Evolutionary conservation across 2,113 vertebrate genomes (phyloP).

Genomic region (Crotophaga sulcirostris): DNA sequence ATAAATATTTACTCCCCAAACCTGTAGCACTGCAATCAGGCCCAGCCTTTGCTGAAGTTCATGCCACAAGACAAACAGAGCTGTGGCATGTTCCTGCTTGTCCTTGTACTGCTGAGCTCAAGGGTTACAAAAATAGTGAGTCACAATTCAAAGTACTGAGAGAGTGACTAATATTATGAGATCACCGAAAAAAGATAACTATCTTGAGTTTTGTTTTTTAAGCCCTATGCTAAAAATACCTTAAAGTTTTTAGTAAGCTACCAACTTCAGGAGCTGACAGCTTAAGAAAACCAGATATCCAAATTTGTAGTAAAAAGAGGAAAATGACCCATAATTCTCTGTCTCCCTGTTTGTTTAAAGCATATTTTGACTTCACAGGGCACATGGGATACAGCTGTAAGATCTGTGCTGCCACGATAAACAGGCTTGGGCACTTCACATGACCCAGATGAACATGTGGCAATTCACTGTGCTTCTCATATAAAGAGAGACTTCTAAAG

Average conservation of each 20-base stretch:
- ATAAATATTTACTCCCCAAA: background rate
- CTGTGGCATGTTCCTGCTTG: constrained; percentile 20
- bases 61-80: background rate
- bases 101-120: background rate
- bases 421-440: background rate
- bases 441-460: background rate
- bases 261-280: background rate
- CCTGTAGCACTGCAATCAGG: background rate
- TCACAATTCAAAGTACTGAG: background rate
- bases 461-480: background rate
- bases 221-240: constrained; percentile 32
- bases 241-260: background rate
- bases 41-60: background rate
- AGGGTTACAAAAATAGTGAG: background rate
- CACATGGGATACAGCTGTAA: background rate
- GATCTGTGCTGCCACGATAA: background rate
- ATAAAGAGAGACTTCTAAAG: background rate
- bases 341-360: background rate
- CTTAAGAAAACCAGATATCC: background rate
- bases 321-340: background rate
- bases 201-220: background rate
- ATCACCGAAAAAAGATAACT: constrained; percentile 53
- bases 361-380: background rate
- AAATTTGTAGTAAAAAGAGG: background rate
- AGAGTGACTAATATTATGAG: background rate